Percentiles rank a stretch among this genome's conserved stretches.
Evolutionary conservation across 2,113 vertebrate genomes (phyloP).

Genomic region (Oryzias celebensis): DNA sequence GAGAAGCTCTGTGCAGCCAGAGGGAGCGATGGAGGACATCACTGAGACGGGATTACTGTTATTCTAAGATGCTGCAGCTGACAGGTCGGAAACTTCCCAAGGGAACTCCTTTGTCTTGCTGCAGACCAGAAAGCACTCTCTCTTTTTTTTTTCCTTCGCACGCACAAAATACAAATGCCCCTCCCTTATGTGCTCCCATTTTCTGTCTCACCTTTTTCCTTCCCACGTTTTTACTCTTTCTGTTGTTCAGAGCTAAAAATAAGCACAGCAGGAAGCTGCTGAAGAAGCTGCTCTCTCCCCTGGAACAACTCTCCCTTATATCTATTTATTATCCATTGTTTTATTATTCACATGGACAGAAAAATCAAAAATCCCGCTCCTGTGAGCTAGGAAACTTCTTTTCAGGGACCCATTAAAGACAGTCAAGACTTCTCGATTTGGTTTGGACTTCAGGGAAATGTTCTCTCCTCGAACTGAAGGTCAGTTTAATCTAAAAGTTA

Average conservation of each 20-base stretch:
- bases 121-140: slow-evolving; percentile 7
- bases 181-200: slow-evolving; percentile 31
- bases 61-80: slow-evolving; percentile 19
- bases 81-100: slow-evolving; percentile 16
- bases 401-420: no score
- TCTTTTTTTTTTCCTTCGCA: slow-evolving; percentile 9
- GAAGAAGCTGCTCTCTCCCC: slow-evolving; percentile 22
- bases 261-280: slow-evolving; percentile 29
- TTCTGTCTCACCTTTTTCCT: slow-evolving; percentile 20
- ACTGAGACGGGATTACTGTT: slow-evolving; percentile 6
- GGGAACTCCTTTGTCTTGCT: slow-evolving; percentile 24
- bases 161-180: slow-evolving; percentile 1
- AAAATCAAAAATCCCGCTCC: no score
- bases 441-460: no score
- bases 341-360: neutral
- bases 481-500: no score
- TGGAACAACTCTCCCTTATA: slow-evolving; percentile 12
- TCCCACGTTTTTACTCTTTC: slow-evolving; percentile 3
- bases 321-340: neutral
- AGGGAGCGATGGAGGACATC: neutral
- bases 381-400: no score
- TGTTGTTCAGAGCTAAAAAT: slow-evolving; percentile 46
- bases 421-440: no score
- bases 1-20: slow-evolving; percentile 7
- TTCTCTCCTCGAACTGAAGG: no score